Base-by-base conservation (phyloP, 2,888 invertebrate species). In the Mongoloraphidia duomilia region DNA sequence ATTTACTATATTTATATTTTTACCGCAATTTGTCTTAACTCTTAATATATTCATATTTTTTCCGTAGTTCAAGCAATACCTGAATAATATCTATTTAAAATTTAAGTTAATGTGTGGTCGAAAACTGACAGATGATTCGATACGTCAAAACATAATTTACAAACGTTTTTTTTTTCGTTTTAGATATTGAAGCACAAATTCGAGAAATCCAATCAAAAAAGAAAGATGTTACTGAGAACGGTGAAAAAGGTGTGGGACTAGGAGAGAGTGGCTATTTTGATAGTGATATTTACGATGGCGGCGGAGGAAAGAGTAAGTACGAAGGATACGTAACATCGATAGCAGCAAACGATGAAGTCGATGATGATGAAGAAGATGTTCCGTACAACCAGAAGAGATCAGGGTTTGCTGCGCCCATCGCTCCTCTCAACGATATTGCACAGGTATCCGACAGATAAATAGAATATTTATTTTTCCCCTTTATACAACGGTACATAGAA, bases 261-360 rank as follows among this genome's bases (percentile, higher is more conserved):
- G 86, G 91, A 44, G 90, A 90, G 59, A 79, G 82, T 55, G 78
- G 77, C 49, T 92, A 84, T 65, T 94, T 83, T 70, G 97, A 97
- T 67, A 83, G 84, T 63, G 95, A 96, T 59, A 88, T 97, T 56
- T 97, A 96, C 65, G 92, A 90, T 65, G 82, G 79, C 52, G 75
- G 76, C 53, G 73, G 71, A 41, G 75, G 73, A 42, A 86, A 84
- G 60, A 82, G 82, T 49, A 84, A 90, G 62, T 92, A 84, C 67
- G 93, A 91, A 63, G 94, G 91, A 34, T 96, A 96, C 67, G 90
- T 92, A 57, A 93, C 93, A 48, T 95, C 95, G 0, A 96, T 97
- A 65, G 93, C 94, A 43, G 86, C 94, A 1, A 93, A 92, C 66
- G 96, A 97, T 71, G 95, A 96, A 68, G 84, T 85, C 36, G 93